A percentile compares a stretch with the other conserved stretches of the same genome.
These are phyloP conservation scores for Poicephalus meyeri DNA, from an alignment of 2,113 vertebrate genomes.

Conservation along the genomic window DNA sequence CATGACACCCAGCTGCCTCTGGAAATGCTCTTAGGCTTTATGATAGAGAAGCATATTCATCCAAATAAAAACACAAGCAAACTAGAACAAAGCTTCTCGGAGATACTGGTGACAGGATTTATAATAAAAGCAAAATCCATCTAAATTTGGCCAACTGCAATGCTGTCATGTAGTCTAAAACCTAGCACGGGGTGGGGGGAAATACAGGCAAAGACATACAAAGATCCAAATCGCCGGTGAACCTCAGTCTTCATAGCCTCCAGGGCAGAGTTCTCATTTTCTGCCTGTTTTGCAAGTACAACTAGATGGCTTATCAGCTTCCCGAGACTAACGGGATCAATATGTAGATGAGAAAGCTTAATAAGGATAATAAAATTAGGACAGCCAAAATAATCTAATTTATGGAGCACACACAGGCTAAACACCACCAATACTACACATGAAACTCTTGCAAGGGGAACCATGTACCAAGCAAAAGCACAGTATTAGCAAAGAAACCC, in stretches of 20 bases:
- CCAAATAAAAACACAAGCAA: slow-evolving; percentile 5
- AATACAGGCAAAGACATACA: neutral
- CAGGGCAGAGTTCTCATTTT: neutral
- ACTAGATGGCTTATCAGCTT: neutral
- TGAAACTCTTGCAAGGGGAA: neutral
- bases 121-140: neutral
- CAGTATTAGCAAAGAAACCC: neutral
- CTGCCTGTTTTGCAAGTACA: neutral
- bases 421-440: neutral
- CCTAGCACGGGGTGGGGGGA: neutral
- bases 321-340: slow-evolving; percentile 22
- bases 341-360: slow-evolving; percentile 15
- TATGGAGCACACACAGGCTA: neutral
- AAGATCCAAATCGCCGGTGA: neutral
- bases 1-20: neutral
- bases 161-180: neutral
- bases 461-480: neutral
- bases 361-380: slow-evolving; percentile 5
- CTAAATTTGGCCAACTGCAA: neutral
- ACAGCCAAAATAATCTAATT: slow-evolving; percentile 24
- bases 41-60: neutral
- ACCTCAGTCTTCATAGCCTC: neutral
- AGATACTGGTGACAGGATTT: neutral
- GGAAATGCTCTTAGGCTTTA: neutral
- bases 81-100: neutral